Evolutionary conservation across 2,888 invertebrate species (phyloP).

Genomic region (Plagodis pulveraria): DNA sequence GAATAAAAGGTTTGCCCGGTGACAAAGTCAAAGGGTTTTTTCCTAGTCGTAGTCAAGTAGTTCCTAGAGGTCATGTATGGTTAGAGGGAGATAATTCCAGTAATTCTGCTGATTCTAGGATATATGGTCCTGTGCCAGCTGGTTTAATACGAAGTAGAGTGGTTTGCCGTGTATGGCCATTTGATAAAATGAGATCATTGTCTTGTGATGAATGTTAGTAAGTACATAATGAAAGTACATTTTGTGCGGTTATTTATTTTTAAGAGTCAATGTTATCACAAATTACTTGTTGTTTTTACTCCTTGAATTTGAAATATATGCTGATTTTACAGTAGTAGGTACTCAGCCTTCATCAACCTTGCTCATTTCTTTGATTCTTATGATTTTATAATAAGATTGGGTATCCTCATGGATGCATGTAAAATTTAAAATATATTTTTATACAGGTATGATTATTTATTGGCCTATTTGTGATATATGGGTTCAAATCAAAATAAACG

Average conservation of each 20-base stretch:
- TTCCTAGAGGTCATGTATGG: slow-evolving; percentile 95
- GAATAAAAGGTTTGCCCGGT: slow-evolving; percentile 91
- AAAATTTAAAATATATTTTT: too few relatives aligned
- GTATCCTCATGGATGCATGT: too few relatives aligned
- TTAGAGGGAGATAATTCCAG: slow-evolving; percentile 94
- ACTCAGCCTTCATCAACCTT: too few relatives aligned
- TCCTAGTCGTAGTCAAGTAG: slow-evolving; percentile 77
- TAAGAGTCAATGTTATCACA: too few relatives aligned
- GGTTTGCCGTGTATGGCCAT: slow-evolving; percentile 92
- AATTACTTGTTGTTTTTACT: too few relatives aligned
- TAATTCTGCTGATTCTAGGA: slow-evolving; percentile 94
- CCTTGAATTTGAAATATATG: not conserved
- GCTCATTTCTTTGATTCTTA: too few relatives aligned
- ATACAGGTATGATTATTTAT: too few relatives aligned
- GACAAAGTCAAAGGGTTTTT: slow-evolving; percentile 85
- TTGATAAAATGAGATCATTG: slow-evolving; percentile 75
- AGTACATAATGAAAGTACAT: not conserved
- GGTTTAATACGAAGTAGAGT: slow-evolving; percentile 93
- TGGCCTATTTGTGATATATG: too few relatives aligned
- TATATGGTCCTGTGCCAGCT: slow-evolving; percentile 94
- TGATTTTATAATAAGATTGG: too few relatives aligned
- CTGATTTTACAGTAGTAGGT: too few relatives aligned
- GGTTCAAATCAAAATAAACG: too few relatives aligned
- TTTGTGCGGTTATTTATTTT: too few relatives aligned
- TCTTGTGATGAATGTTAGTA: slow-evolving; percentile 49